phyloP scores from a whole-genome alignment of 2,888 invertebrate genomes.

The Syritta pipiens region DNA sequence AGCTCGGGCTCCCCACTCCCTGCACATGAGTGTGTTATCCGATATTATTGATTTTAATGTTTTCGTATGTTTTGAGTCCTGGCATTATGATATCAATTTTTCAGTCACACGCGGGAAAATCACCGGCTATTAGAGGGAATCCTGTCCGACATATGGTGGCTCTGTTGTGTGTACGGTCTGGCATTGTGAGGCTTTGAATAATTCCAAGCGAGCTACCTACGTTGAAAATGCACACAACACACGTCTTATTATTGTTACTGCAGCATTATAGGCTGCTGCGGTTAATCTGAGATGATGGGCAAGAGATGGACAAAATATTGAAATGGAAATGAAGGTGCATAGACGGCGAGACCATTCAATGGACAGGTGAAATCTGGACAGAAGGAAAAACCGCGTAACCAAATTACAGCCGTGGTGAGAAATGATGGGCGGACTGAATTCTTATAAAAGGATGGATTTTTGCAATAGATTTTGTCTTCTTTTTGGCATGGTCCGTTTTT shows the following conservation, averaged over 20 bases:
- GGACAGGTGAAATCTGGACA: constrained; percentile 41
- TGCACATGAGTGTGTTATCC: constrained; percentile 56
- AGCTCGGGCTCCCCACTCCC: background rate
- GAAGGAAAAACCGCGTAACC: background rate
- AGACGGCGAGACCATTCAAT: background rate
- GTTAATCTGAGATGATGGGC: constrained; percentile 47
- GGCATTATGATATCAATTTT: constrained; percentile 68
- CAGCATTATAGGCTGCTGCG: constrained; percentile 9
- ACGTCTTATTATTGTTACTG: constrained; percentile 25
- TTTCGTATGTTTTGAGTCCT: constrained; percentile 68
- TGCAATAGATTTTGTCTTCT: too few relatives aligned
- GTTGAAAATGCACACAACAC: background rate
- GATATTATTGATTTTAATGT: constrained; percentile 70
- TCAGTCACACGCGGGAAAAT: constrained; percentile 60
- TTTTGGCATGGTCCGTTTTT: too few relatives aligned
- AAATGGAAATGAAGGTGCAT: background rate
- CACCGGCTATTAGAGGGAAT: constrained; percentile 58
- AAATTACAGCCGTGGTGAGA: too few relatives aligned
- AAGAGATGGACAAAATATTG: constrained; percentile 26
- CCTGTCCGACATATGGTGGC: constrained; percentile 2
- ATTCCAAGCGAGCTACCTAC: background rate
- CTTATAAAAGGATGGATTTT: too few relatives aligned
- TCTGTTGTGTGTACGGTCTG: background rate
- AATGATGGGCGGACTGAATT: too few relatives aligned
- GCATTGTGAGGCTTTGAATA: constrained; percentile 17